Conservation (phyloP, 2,113 vertebrate species). For the Chaenocephalus aceratus region DNA sequence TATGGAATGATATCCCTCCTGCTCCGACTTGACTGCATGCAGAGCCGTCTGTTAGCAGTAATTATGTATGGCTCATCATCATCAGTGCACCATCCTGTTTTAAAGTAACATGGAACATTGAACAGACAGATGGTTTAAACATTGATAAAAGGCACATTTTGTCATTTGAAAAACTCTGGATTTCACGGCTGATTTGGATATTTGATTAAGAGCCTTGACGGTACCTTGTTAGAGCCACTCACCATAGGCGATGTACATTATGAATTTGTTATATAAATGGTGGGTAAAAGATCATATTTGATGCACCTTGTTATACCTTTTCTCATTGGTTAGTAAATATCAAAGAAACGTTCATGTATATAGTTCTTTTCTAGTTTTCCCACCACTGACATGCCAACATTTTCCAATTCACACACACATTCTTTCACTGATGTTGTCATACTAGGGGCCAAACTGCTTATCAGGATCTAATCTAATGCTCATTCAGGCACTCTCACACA, state of each 20-base stretch:
- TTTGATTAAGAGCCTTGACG: conserved; percentile 7
- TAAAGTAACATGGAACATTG: conserved; percentile 43
- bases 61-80: conserved; percentile 59
- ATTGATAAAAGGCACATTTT: conserved; percentile 14
- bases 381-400: no score
- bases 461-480: no score
- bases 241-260: background rate
- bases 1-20: conserved; percentile 41
- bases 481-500: no score
- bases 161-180: conserved; percentile 18
- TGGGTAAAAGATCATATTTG: background rate
- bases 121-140: conserved; percentile 57
- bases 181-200: conserved; percentile 26
- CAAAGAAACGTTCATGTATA: no score
- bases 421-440: no score
- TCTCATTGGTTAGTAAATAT: background rate
- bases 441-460: no score
- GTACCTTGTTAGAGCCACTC: conserved; percentile 2
- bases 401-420: no score
- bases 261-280: background rate
- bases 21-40: conserved; percentile 27
- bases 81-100: conserved; percentile 30
- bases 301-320: background rate
- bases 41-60: conserved; percentile 43
- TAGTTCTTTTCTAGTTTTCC: no score